Evolutionary conservation across 2,113 vertebrate genomes (phyloP).

Genomic region (Penelope pileata): DNA sequence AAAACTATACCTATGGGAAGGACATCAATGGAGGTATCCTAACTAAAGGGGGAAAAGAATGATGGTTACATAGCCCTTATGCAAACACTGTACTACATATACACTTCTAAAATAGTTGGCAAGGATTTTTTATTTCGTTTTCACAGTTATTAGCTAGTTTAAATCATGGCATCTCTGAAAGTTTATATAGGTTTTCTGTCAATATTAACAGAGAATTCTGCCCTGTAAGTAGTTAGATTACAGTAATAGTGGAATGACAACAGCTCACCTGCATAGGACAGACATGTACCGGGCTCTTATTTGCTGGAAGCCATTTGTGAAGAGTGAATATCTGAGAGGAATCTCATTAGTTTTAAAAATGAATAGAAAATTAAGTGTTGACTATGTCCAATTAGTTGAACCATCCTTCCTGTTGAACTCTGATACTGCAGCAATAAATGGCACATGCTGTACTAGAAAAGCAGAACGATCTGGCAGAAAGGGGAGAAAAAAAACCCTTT

Average conservation of each 20-base stretch:
- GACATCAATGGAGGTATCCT: background rate
- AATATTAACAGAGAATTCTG: background rate
- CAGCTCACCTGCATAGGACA: background rate
- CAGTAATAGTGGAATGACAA: background rate
- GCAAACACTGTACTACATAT: background rate
- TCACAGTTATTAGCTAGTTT: background rate
- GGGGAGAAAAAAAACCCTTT: background rate
- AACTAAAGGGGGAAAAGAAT: background rate
- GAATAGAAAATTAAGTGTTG: background rate
- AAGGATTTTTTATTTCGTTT: background rate
- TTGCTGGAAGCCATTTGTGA: background rate
- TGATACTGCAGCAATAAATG: background rate
- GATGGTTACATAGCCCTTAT: background rate
- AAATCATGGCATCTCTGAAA: background rate
- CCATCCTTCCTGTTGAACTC: background rate
- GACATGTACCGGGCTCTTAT: background rate
- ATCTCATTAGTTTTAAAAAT: background rate
- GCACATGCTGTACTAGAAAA: background rate
- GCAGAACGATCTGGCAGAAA: background rate
- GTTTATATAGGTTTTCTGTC: background rate
- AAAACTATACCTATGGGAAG: background rate
- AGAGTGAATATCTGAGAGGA: background rate
- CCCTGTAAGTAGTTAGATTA: background rate
- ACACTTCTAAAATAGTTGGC: background rate
- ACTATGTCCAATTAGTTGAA: background rate